Conservation (phyloP, 2,888 invertebrate species). For the Ellobium chinense region DNA sequence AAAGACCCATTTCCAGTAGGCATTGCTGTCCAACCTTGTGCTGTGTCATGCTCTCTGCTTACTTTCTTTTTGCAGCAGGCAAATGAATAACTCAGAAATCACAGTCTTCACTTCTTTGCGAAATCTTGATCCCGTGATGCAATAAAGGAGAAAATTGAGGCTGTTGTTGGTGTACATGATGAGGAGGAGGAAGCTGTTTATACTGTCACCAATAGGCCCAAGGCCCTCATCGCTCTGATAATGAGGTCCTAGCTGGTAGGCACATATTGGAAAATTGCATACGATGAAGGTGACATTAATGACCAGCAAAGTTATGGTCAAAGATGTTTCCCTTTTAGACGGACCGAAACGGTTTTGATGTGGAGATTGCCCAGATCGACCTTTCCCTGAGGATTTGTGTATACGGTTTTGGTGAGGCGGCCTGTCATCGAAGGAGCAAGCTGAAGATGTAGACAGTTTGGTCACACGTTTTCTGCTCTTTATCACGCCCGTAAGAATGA, state of each 20-base stretch:
- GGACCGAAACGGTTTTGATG: not conserved
- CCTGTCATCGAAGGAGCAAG: no score
- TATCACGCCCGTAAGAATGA: not conserved
- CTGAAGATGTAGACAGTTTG: not conserved
- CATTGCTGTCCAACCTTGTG: no score
- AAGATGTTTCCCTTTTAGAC: not conserved
- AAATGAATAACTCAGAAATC: no score
- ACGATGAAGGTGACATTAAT: not conserved
- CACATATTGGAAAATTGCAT: slow-evolving; percentile 2
- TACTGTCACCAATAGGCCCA: no score
- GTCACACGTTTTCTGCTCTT: not conserved
- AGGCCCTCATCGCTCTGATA: no score
- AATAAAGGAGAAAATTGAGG: slow-evolving; percentile 10
- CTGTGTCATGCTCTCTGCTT: no score
- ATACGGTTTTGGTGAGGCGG: no score
- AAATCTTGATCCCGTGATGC: slow-evolving; percentile 10
- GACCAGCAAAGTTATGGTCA: not conserved
- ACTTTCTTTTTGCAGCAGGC: no score
- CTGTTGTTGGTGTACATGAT: slow-evolving; percentile 13
- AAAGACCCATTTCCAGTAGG: no score
- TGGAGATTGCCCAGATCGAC: no score
- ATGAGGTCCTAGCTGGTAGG: no score
- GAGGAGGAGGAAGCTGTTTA: not conserved
- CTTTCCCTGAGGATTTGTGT: no score
- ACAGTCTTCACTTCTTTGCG: not conserved